Evolutionary conservation across 2,113 vertebrate genomes (phyloP).

Genomic region (Enhydra lutris): DNA sequence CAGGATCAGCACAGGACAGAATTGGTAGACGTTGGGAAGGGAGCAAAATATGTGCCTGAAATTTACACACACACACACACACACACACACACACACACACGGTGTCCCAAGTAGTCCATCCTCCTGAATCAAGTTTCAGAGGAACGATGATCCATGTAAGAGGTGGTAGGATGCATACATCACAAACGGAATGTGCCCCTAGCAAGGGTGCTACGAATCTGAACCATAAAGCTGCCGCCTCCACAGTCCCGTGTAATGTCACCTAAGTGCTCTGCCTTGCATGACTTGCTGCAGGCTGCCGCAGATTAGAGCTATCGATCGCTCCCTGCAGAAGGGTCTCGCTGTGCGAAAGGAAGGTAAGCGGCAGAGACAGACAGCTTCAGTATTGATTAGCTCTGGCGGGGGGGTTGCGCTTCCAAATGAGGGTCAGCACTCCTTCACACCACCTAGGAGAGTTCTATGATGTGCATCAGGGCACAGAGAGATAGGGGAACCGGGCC

Average conservation of each 20-base stretch:
- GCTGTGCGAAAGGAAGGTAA: slow-evolving; percentile 83
- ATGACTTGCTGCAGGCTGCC: slow-evolving; percentile 93
- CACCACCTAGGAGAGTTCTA: slow-evolving; percentile 80
- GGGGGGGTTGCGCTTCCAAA: slow-evolving; percentile 83
- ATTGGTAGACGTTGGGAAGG: rapidly evolving
- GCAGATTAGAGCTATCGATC: slow-evolving; percentile 97
- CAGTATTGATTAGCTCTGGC: slow-evolving; percentile 87
- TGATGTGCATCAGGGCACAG: slow-evolving; percentile 28
- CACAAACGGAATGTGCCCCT: slow-evolving; percentile 68
- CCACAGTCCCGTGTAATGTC: slow-evolving; percentile 80
- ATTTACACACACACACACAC: not conserved
- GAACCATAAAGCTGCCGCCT: slow-evolving; percentile 75
- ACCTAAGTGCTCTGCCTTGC: slow-evolving; percentile 91
- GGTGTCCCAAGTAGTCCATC: not conserved
- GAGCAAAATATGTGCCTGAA: not conserved
- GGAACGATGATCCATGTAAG: not conserved
- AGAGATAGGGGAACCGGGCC: slow-evolving; percentile 9
- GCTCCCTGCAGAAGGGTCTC: slow-evolving; percentile 90
- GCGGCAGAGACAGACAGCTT: slow-evolving; percentile 79
- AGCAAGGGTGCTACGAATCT: slow-evolving; percentile 78
- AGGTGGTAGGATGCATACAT: not conserved
- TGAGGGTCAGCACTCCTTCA: slow-evolving; percentile 87
- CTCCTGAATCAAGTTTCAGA: not conserved
- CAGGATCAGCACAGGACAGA: not conserved
- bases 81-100: too few species aligned